phyloP scores from a whole-genome alignment of 2,888 invertebrate species.

The Scaptomyza cyrtandrae region DNA sequence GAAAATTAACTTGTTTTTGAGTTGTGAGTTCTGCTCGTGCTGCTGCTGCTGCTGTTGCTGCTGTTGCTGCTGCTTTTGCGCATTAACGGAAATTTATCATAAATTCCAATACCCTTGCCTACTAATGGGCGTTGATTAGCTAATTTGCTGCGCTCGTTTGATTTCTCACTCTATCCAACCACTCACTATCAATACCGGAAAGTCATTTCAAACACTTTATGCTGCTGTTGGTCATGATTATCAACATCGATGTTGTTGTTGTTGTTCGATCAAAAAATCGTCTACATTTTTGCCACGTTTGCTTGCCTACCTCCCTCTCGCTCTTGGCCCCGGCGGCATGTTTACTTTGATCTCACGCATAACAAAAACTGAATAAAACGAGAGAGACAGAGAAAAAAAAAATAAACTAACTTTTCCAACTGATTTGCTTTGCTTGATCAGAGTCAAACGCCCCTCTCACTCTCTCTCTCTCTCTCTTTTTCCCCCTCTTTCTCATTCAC shows the following conservation, averaged over 20 bases:
- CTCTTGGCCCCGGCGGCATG: conserved; percentile 57
- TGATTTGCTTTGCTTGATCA: conserved; percentile 55
- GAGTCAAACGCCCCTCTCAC: conserved; percentile 25
- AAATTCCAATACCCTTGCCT: conserved; percentile 75
- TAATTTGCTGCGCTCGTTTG: conserved; percentile 80
- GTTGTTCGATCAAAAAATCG: conserved; percentile 73
- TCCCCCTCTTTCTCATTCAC: conserved; percentile 23
- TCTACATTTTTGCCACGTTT: conserved; percentile 69
- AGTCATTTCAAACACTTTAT: conserved; percentile 70
- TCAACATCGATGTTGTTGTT: conserved; percentile 24
- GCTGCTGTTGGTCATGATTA: conserved; percentile 37
- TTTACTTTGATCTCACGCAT: conserved; percentile 74
- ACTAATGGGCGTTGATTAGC: conserved; percentile 81
- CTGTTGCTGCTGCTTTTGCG: conserved; percentile 24
- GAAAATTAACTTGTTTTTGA: conserved; percentile 78
- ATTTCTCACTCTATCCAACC: conserved; percentile 54
- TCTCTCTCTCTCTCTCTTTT: conserved; percentile 24
- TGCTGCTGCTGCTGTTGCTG: conserved; percentile 20
- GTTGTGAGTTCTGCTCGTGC: conserved; percentile 74
- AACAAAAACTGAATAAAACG: conserved; percentile 32
- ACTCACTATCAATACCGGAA: conserved; percentile 49
- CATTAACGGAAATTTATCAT: conserved; percentile 79
- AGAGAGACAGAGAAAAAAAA: conserved; percentile 9
- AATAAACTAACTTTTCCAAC: conserved; percentile 49
- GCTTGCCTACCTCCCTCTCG: conserved; percentile 20